These are phyloP conservation scores for Gymnoscelis rufifasciata DNA, from an alignment of 2,888 invertebrate genomes.

Conservation along the genomic window DNA sequence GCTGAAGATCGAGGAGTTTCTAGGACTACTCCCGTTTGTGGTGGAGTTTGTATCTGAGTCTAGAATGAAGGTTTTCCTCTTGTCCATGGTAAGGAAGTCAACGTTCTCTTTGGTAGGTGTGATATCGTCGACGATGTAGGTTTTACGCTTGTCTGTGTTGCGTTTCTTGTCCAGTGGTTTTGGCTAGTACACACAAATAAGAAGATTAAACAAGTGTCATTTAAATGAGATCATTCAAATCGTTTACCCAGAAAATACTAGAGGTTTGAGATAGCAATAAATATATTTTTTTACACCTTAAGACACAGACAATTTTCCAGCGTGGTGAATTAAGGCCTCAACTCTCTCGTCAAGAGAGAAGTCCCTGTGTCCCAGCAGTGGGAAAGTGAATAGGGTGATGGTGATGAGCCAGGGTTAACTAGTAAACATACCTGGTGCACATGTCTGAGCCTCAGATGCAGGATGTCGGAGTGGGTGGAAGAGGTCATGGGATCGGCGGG, in stretches of 20 bases:
- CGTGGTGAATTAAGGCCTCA: too few species aligned
- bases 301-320: too few species aligned
- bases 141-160: slow-evolving; percentile 59
- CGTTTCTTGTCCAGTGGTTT: slow-evolving; percentile 51
- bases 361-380: too few species aligned
- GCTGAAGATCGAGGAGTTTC: slow-evolving; percentile 70
- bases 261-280: too few species aligned
- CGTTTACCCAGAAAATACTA: too few species aligned
- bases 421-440: slow-evolving; percentile 23
- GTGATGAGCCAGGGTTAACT: too few species aligned
- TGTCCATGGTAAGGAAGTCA: slow-evolving; percentile 60
- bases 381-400: too few species aligned
- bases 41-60: slow-evolving; percentile 73
- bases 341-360: too few species aligned
- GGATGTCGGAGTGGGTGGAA: slow-evolving; percentile 64
- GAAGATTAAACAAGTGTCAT: neutral
- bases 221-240: neutral
- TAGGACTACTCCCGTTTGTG: slow-evolving; percentile 69
- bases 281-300: too few species aligned
- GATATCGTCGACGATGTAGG: slow-evolving; percentile 62
- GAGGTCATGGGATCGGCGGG: slow-evolving; percentile 65
- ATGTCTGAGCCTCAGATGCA: slow-evolving; percentile 48
- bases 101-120: slow-evolving; percentile 65
- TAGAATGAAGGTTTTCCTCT: slow-evolving; percentile 67
- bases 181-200: slow-evolving; percentile 37